Evolutionary conservation across 2,888 invertebrate species (phyloP).

Genomic region (Rugalucina vietnamica): DNA sequence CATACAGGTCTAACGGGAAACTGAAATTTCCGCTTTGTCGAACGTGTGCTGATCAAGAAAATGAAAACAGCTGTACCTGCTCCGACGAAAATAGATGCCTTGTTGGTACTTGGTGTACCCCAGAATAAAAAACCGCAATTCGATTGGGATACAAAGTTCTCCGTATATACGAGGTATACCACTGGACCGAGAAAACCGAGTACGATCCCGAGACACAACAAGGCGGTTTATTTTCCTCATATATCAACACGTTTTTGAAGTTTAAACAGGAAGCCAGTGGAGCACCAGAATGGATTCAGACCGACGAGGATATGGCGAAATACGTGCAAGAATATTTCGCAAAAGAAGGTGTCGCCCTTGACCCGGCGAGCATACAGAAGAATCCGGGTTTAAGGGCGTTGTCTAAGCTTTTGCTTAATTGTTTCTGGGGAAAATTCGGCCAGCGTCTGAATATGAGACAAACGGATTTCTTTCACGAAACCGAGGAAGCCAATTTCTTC

Average conservation of each 20-base stretch:
- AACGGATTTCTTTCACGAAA: constrained; percentile 32
- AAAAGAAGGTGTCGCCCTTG: constrained; percentile 49
- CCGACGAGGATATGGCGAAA: constrained; percentile 12
- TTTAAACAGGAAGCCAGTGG: constrained; percentile 56
- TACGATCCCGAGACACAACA: constrained; percentile 66
- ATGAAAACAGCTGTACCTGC: constrained; percentile 74
- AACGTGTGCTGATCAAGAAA: constrained; percentile 61
- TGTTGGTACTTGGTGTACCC: constrained; percentile 79
- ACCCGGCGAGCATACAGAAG: constrained; percentile 24
- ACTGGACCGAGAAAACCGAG: neutral
- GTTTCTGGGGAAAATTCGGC: constrained; percentile 59
- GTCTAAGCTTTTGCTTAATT: constrained; percentile 48
- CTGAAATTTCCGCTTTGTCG: constrained; percentile 81
- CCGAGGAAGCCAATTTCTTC: constrained; percentile 33
- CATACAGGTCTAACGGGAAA: constrained; percentile 69
- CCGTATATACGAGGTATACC: constrained; percentile 25
- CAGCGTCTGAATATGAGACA: constrained; percentile 45
- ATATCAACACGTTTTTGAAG: constrained; percentile 66
- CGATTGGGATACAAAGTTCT: constrained; percentile 12
- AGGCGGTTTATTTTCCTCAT: constrained; percentile 72
- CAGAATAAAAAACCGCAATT: neutral
- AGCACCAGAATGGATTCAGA: constrained; percentile 53
- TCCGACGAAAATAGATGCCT: constrained; percentile 68
- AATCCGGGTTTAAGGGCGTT: constrained; percentile 45
- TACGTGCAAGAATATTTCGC: constrained; percentile 31